Conservation (phyloP, 2,797 vertebrate species). For the Cossypha caffra region DNA sequence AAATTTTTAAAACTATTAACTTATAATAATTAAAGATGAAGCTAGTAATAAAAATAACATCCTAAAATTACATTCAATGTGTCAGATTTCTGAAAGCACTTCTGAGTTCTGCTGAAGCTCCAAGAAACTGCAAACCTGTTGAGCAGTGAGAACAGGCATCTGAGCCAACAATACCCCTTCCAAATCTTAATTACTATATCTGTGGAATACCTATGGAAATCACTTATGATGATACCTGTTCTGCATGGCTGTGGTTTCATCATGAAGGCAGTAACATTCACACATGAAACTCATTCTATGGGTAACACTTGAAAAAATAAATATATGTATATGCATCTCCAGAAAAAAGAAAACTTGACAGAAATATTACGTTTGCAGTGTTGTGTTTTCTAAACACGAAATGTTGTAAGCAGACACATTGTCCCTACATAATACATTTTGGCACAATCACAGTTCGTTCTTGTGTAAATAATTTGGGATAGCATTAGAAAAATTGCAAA, state of each 20-base stretch:
- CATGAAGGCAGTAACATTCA: neutral
- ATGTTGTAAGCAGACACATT: neutral
- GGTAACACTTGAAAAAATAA: neutral
- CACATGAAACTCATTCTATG: neutral
- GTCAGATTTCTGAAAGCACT: neutral
- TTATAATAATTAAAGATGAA: neutral
- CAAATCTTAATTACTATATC: neutral
- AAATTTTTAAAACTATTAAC: neutral
- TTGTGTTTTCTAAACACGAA: neutral
- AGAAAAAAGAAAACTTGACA: neutral
- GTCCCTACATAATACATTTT: neutral
- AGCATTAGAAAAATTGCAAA: slow-evolving; percentile 32
- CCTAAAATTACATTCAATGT: neutral
- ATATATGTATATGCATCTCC: neutral
- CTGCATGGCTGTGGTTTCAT: neutral
- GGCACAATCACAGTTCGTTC: slow-evolving; percentile 36
- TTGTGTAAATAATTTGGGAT: slow-evolving; percentile 25
- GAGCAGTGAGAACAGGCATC: neutral
- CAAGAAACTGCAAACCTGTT: neutral
- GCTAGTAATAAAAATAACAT: neutral
- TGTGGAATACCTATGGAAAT: neutral
- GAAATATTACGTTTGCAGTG: neutral
- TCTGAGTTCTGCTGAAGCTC: neutral
- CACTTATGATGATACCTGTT: neutral
- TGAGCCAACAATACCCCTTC: neutral